Base-by-base conservation (phyloP, 2,113 vertebrate species). In the Sinocyclocheilus rhinocerous region DNA sequence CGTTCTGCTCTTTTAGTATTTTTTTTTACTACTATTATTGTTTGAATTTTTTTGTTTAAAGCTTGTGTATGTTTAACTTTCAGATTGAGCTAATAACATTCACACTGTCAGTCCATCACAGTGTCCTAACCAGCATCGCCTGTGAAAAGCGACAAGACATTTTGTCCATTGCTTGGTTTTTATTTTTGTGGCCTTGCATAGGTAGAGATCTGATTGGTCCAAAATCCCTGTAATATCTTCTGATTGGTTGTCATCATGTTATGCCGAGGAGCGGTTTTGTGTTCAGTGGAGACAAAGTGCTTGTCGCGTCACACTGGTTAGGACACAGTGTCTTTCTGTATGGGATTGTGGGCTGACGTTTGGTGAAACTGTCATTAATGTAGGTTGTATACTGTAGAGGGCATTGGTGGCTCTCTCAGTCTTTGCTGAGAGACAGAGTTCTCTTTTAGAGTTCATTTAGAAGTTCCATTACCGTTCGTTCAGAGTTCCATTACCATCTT, bases 1-100 rank as follows among this genome's bases (percentile, higher is more conserved):
- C 67, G 13, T 20, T 84, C 42, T 67, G 33, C 7, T 85, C 10
- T 65, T 72, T 69, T 84, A 77, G 52, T 82, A 59, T 48, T 48
- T 48, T 3, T 48, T 48, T 48, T 48, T 48, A 42, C 42, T 76
- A 24, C 22, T 39, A 11, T 18, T 33, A 5, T 29, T 78, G 50
- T 57, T 29, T 57, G 6, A 16, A 29, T 6, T 73, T 45, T 50
- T 4, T n/a, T n/a, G n/a, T 72, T 84, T 45, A 72, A 87, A 20
- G 42, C 11, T 83, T 59, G 16, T 83, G 26, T 24, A 24, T 55
- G 26, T 55, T 72, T 11, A 50, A 48, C 55, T 61, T 79, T 39
- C 55, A 39, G 77, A 39, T 8, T 45, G 16, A 10, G 3, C 39
- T 11, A 18, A 45, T 65, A 48, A 45, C 33, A 45, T 45, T 80